Evolutionary conservation across 2,888 invertebrate species (phyloP).

Genomic region (Phorcus lineatus): DNA sequence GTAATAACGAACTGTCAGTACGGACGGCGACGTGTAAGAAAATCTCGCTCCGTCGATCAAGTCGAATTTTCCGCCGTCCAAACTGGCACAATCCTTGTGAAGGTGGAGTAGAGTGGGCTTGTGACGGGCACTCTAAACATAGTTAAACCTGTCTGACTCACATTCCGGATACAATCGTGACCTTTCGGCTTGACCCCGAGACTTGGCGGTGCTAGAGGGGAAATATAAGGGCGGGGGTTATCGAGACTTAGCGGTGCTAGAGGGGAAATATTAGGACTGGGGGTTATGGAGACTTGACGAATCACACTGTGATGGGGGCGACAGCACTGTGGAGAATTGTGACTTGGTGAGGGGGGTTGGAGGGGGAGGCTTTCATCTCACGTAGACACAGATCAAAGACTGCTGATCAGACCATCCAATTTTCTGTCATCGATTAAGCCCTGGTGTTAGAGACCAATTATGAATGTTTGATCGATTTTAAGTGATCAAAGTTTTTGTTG

Average conservation of each 20-base stretch:
- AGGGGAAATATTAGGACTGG: neutral
- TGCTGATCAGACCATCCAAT: too few species aligned
- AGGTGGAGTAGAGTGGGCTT: too few species aligned
- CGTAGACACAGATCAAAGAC: too few species aligned
- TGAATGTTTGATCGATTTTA: too few species aligned
- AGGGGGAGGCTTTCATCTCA: too few species aligned
- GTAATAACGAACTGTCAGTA: conserved; percentile 32
- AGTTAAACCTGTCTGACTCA: neutral
- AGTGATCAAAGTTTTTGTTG: too few species aligned
- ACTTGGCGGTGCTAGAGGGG: neutral
- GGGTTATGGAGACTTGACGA: neutral
- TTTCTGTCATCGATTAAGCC: too few species aligned
- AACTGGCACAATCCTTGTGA: neutral
- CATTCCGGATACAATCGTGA: neutral
- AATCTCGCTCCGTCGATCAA: conserved; percentile 25
- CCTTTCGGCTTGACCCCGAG: conserved; percentile 1
- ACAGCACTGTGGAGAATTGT: too few species aligned
- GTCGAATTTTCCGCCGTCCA: conserved; percentile 26
- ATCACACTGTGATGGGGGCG: neutral
- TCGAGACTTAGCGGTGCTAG: neutral
- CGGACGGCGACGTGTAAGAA: conserved; percentile 1
- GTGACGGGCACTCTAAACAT: too few species aligned
- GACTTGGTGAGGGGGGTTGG: too few species aligned
- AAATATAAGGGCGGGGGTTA: neutral
- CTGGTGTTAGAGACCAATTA: too few species aligned